Base-by-base conservation (phyloP, 2,113 vertebrate genomes). In the Hyperoodon ampullatus region DNA sequence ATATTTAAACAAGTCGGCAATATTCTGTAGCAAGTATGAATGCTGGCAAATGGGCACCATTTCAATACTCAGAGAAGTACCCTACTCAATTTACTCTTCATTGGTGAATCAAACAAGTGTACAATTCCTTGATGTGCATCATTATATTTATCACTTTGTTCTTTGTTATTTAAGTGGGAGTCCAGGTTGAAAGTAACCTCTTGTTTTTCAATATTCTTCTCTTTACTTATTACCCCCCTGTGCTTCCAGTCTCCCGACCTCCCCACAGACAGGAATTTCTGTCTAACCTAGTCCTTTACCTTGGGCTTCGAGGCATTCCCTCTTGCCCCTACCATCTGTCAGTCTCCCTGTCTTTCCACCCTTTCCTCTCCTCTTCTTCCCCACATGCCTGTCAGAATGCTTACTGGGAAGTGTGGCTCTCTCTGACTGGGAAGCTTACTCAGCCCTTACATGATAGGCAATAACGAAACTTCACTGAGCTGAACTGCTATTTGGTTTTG, bases 241-340 rank as follows among this genome's bases (percentile, higher is more conserved):
- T n/a, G 26, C 44, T 19, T 72, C 66, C 24, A 28, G 0, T 21
- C 24, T 28, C 4, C 2, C 10, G 9, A 1, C 7, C 5, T 75
- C 50, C 72, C 58, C 14, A 60, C 68, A 91, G 81, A 89, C 39
- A 78, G 47, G 63, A 21, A 65, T 35, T 83, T 93, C 26, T 35
- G 61, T 47, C 53, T 55, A 80, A 93, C 53, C 47, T 39, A 5
- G 47, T 72, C 61, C 82, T 95, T 63, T 74, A 39, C 28, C 68
- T 94, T 23, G 53, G 84, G 66, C 90, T 97, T 91, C 33, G 0
- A 96, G 88, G 63, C 93, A 74, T 86, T 47, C 50, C 50, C 19
- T 70, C 82, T 88, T 94, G 81, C 68, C 26, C n/a, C 88, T 19
- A n/a, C 95, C 97, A 96, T 95, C 96, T 90, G 94, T 93, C 74